phyloP scores from a whole-genome alignment of 2,797 vertebrate genomes.

The Coluber constrictor region DNA sequence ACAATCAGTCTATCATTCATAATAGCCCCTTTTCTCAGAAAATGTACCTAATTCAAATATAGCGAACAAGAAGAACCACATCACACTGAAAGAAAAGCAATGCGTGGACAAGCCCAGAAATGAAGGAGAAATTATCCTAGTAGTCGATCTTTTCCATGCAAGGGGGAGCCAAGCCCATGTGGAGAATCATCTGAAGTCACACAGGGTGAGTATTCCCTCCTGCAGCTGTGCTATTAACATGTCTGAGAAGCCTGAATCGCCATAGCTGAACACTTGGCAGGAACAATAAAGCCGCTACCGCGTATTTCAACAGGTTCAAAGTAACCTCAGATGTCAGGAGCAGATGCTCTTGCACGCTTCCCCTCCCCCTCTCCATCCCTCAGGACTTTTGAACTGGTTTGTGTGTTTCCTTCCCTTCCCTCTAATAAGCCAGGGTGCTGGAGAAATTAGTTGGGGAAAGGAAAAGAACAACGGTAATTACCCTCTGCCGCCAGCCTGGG shows the following conservation, averaged over 20 bases:
- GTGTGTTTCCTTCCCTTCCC: conserved; percentile 53
- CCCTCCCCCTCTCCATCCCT: conserved; percentile 23
- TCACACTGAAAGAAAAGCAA: background rate
- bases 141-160: background rate
- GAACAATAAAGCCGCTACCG: conserved; percentile 65
- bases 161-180: background rate
- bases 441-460: conserved; percentile 56
- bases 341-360: conserved; percentile 62
- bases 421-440: conserved; percentile 61
- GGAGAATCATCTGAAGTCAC: conserved; percentile 25
- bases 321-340: conserved; percentile 67
- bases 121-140: background rate
- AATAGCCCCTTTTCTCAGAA: background rate
- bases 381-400: conserved; percentile 63
- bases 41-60: background rate
- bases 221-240: conserved; percentile 49
- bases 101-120: background rate
- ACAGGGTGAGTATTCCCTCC: conserved; percentile 51
- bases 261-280: conserved; percentile 65
- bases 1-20: background rate
- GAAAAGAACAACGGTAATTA: conserved; percentile 55
- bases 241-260: conserved; percentile 52
- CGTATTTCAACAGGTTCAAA: conserved; percentile 71
- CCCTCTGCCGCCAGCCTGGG: conserved; percentile 30
- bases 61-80: background rate